A percentile compares a stretch with the other conserved stretches of the same genome.
phyloP scores from a whole-genome alignment of 1,140 invertebrate species.

The Pseudomyrmex dendroicus region DNA sequence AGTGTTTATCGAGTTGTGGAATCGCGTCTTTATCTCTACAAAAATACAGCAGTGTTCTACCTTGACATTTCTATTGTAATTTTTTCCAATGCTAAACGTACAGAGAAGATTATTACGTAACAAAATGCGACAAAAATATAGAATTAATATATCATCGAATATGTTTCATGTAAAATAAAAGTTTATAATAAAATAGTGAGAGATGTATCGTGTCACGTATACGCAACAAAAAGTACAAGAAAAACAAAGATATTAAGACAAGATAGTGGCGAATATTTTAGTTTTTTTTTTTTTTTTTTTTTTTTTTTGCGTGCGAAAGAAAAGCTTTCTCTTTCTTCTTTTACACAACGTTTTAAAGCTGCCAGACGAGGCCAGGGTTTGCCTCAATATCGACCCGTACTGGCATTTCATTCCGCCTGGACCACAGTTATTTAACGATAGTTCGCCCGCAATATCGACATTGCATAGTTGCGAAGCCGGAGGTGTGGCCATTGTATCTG shows the following conservation, averaged over 20 bases:
- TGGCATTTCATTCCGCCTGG: slow-evolving; percentile 40
- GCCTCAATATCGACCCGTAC: slow-evolving; percentile 76
- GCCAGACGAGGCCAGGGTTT: slow-evolving; percentile 63
- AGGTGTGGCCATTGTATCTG: slow-evolving; percentile 32
- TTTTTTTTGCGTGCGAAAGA: slow-evolving; percentile 18
- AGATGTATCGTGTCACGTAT: background rate
- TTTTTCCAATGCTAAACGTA: background rate
- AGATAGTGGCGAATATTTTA: background rate
- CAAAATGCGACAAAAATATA: background rate
- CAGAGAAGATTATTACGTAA: no score
- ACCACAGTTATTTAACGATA: slow-evolving; percentile 56
- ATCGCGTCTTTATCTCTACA: slow-evolving; percentile 24
- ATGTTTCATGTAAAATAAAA: background rate
- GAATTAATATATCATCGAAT: background rate
- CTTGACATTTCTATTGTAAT: slow-evolving; percentile 32
- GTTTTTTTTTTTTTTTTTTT: background rate
- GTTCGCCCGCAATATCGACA: background rate
- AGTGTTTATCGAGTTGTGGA: slow-evolving; percentile 6
- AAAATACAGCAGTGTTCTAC: slow-evolving; percentile 27
- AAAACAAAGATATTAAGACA: background rate
- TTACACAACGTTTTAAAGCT: slow-evolving; percentile 55
- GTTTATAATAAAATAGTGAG: background rate
- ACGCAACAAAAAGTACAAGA: no score
- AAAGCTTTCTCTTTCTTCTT: slow-evolving; percentile 29
- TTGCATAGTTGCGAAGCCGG: slow-evolving; percentile 34